Percentiles rank a stretch among this genome's conserved stretches.
Conservation (phyloP, 2,797 vertebrate species). For the Perodicticus potto region DNA sequence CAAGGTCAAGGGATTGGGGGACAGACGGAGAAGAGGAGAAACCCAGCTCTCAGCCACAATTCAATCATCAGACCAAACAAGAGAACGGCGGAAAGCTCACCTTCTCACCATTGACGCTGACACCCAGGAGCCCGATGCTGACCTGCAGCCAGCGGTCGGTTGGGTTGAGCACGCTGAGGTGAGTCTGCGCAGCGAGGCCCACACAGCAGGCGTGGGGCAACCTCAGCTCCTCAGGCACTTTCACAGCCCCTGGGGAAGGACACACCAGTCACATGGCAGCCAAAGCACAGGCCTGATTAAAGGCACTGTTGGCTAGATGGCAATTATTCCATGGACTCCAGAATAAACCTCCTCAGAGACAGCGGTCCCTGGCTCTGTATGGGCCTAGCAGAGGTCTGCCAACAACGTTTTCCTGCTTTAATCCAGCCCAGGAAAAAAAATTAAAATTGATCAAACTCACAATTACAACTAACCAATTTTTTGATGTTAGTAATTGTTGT, state of each 20-base stretch:
- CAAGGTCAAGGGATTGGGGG: no score
- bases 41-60: not conserved
- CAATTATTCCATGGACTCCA: not conserved
- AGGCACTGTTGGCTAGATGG: not conserved
- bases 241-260: constrained; percentile 89
- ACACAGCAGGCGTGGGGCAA: constrained; percentile 96
- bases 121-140: constrained; percentile 90
- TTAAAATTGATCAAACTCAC: not conserved
- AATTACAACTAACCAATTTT: not conserved
- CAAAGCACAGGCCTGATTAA: not conserved
- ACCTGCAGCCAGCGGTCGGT: constrained; percentile 96
- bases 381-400: not conserved
- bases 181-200: constrained; percentile 95
- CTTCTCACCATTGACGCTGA: constrained; percentile 95
- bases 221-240: constrained; percentile 95
- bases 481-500: not conserved
- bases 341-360: not conserved
- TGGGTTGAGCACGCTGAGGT: constrained; percentile 95
- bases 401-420: not conserved
- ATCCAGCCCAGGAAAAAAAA: not conserved
- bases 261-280: not conserved
- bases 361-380: not conserved
- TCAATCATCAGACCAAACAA: not conserved
- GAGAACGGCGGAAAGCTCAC: constrained; percentile 84
- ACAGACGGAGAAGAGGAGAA: not conserved